Evolutionary conservation across 2,113 vertebrate species (phyloP), one percentile per base, ranked within the genome.

Genomic region (Amphilophus citrinellus): DNA sequence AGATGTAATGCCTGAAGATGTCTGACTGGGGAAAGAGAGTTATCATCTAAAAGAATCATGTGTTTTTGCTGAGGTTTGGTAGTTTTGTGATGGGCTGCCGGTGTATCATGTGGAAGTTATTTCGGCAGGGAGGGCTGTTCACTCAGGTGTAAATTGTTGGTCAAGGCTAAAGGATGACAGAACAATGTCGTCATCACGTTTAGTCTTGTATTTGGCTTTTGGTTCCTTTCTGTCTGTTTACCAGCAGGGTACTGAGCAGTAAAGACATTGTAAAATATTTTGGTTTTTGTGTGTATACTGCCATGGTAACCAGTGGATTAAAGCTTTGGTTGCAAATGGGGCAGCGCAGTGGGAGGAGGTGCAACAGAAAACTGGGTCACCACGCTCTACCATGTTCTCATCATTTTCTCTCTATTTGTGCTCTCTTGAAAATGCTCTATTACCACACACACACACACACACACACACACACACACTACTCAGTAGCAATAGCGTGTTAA

Each of bases 321-420:
- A 94, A 94, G 84, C 93, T 89, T 78, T 47, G 17, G 88, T 88
- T 91, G 94, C 95, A 97, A 95, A 96, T 96, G 96, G 95, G 87
- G 88, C 86, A 78, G 53, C 39, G 59, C 75, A 61, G 77, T 73
- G 75, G 90, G 89, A 81, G 89, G 85, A 76, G 88, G 82, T 87
- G 83, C 58, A 79, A 62, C 22, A 71, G 80, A 83, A 91, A 96
- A 95, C 89, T 96, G 95, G 95, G 95, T 97, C 95, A 97, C 90
- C 85, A 42, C 87, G 80, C 88, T 84, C 63, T 39, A 32, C 56
- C n/a, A 61, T 78, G 37, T 82, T 82, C 83, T 77, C 61, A 39
- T 80, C 9, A 44, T 76, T 68, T 27, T 73, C 22, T 82, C 76
- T 80, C 68, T 47, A 20, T 71, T 58, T 60, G 58, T 68, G 77